Evolutionary conservation across 2,888 invertebrate species (phyloP), one percentile per base, ranked within the genome.

Genomic region (Acleris cristana): DNA sequence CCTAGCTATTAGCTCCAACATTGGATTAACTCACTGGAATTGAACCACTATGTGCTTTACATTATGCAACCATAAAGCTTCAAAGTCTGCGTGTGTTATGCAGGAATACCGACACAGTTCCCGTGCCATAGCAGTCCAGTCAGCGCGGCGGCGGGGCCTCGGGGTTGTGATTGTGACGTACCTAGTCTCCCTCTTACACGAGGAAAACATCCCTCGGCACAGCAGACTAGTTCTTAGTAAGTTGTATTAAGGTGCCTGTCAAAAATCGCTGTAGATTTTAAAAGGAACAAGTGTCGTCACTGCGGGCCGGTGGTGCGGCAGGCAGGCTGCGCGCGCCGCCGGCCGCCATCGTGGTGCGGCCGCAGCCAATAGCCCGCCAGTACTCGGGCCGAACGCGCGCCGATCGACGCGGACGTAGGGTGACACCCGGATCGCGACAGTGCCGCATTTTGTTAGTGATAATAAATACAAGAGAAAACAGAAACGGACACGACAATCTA

Each of bases 391-490:
- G 79, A 84, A 84, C 87, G 87, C 86, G 86, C 84, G 83, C 73
- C 75, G 76, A 87, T 89, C 84, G 90, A 89, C 86, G 84, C 82
- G 73, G 75, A 76, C 77, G 76, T 76, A 79, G 79, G 80, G 80
- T 73, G 69, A 72, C 67, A 72, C 71, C 66, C 66, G 61, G 52
- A 66, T 56, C 55, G 56, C 51, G 45, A 67, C 53, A 53, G 57
- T 62, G 61, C 52, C 45, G 61, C 40, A 58, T 54, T 58, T 62
- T 67, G 57, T 67, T 62, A 63, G 62, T 62, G 62, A 45, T 58
- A 58, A 58, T 48, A 66, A 52, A 30, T 21, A 44, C 23, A 26
- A 23, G 40, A 56, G n/a, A 56, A 51, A 34, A 21, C 40, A 40
- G 30, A 14, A 49, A 57, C 44, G 8, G 21, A 8, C 19, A 21